Base-by-base conservation (phyloP, 2,113 vertebrate species). In the Gobio gobio region DNA sequence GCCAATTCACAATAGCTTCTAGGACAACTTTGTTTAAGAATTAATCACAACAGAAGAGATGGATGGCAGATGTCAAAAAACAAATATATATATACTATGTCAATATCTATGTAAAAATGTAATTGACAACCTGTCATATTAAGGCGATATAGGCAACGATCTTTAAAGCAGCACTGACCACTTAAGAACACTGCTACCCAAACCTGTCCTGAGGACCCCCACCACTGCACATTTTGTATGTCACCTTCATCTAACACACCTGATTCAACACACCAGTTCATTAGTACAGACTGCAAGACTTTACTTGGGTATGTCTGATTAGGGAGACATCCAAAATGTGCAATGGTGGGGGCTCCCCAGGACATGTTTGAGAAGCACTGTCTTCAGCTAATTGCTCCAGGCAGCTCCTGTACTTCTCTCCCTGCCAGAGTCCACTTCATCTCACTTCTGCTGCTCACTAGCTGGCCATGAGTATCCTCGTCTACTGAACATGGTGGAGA, bases 371-470 rank as follows among this genome's bases (percentile, higher is more conserved):
- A 56, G 6, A 56, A 56, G 54, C 54, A 22, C 18, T 22, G 18
- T 56, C 54, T 56, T 18, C 40, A 47, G 22, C 58, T 47, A 24
- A 45, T 49, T 64, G 64, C 29, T 20, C 9, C 13, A 63, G 24
- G 16, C 58, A 63, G 58, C 40, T 80, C 78, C 24, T 47, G 22
- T 45, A 45, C 33, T 78, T n/a, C 29, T 80, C 47, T 64, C 16
- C 59, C 24, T 64, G 58, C 56, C 40, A 43, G 26, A 76, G 26
- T 10, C 49, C n/a, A 76, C 74, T 76, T 20, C 74, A 76, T 76
- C 47, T 76, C 49, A 26, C 47, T 76, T 18, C 16, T 45, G n/a
- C 36, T 18, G 8, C n/a, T 24, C 33, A 14, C 20, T 78, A 36
- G n/a, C 76, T 78, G 40, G 22, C 22, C 4, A 63, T 14, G 78